Conservation (phyloP, 2,797 vertebrate species). For the Alca torda region DNA sequence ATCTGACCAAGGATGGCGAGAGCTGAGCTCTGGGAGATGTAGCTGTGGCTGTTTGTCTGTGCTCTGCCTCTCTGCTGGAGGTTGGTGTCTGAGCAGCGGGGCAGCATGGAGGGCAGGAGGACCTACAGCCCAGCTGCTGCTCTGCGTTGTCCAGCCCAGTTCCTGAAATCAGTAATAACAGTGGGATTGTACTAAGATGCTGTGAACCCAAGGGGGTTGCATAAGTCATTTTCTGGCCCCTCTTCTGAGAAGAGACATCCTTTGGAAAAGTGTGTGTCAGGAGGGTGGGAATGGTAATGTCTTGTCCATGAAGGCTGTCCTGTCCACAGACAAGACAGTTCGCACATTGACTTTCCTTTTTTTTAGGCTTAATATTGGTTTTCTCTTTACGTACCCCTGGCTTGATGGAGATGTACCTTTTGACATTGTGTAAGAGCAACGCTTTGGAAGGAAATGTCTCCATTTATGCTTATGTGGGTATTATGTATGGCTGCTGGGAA, state of each 20-base stretch:
- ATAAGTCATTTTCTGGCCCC: not conserved
- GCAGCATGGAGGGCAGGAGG: not conserved
- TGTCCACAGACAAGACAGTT: not conserved
- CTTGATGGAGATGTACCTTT: not conserved
- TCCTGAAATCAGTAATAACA: not conserved
- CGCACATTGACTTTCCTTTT: not conserved
- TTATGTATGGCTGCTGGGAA: slow-evolving; percentile 64
- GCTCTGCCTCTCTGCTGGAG: not conserved
- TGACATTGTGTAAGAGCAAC: not conserved
- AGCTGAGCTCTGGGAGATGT: not conserved
- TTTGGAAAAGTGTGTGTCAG: not conserved
- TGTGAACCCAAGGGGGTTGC: not conserved
- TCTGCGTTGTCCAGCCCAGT: not conserved
- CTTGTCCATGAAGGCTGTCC: not conserved
- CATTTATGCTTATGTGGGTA: slow-evolving; percentile 37
- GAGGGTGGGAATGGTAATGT: not conserved
- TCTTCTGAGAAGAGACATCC: not conserved
- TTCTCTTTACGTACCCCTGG: not conserved
- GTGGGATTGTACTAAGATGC: not conserved
- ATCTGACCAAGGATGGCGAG: not conserved
- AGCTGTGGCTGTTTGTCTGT: not conserved
- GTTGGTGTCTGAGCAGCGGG: too few relatives aligned
- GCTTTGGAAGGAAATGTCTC: slow-evolving; percentile 18
- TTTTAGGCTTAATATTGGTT: not conserved
- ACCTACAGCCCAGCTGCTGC: not conserved